Percentiles rank a stretch among this genome's conserved stretches.
phyloP scores from a whole-genome alignment of 2,113 vertebrate genomes.

The Amblyopsis rosae region DNA sequence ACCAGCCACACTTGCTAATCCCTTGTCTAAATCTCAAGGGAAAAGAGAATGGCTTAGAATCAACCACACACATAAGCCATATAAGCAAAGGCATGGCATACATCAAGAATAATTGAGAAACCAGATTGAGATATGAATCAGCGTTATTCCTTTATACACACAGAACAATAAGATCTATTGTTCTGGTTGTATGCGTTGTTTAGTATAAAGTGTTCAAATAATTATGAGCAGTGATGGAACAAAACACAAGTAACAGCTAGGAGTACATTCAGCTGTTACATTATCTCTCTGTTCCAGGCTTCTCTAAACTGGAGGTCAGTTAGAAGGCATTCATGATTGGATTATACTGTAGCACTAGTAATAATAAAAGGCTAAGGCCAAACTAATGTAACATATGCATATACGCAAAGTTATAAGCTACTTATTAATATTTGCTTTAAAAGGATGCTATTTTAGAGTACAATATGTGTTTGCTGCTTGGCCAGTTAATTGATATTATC shows the following conservation, averaged over 20 bases:
- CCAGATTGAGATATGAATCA: background rate
- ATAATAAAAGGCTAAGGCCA: too few relatives aligned
- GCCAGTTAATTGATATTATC: too few relatives aligned
- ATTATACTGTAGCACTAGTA: too few relatives aligned
- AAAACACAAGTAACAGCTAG: background rate
- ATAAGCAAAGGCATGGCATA: conserved; percentile 31
- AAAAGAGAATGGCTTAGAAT: conserved; percentile 22
- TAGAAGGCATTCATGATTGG: background rate
- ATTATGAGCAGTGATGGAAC: background rate
- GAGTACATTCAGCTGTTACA: background rate
- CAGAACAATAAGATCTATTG: background rate
- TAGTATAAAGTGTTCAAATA: background rate
- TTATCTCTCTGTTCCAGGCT: background rate
- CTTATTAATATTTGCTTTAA: too few relatives aligned
- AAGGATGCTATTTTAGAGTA: background rate
- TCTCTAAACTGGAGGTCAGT: background rate
- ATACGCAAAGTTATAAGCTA: too few relatives aligned
- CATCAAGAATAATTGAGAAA: conserved; percentile 28
- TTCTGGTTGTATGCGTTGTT: background rate
- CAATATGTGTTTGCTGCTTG: too few relatives aligned
- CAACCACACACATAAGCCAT: conserved; percentile 39
- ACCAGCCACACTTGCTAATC: conserved; percentile 63
- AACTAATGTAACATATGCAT: too few relatives aligned
- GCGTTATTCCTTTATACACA: background rate
- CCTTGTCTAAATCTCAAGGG: conserved; percentile 39